Base-by-base conservation (phyloP, 2,797 vertebrate genomes). In the Nannoperca obscura region DNA sequence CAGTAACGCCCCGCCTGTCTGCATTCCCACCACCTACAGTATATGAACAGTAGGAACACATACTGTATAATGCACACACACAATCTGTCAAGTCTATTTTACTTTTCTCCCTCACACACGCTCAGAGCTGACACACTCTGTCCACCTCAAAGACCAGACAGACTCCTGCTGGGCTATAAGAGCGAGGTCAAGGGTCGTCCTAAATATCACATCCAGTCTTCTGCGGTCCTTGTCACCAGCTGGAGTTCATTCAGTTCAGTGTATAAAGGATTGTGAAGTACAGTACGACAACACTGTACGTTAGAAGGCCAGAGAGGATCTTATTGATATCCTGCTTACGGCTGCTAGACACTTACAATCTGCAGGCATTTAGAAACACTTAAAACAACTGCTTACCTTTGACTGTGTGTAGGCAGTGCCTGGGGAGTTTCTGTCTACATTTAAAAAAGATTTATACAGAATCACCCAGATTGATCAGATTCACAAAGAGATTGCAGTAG, bases 111-210 rank as follows among this genome's bases (percentile, higher is more conserved):
- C 59, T 70, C 60, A 46, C 84, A 46, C 76, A 76, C 84, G 61
- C 55, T 12, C 81, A 65, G 86, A 89, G 74, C 82, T 90, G 86
- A 84, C 86, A 70, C 58, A 55, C 50, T 5, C 5, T 49, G 69
- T 77, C 53, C 60, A 60, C 57, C 58, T 81, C 60, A 72, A 54
- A 78, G 54, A 42, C 50, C 71, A 90, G 73, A 80, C 79, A n/a
- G 64, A 17, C 71, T 76, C 85, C 74, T n/a, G 81, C 74, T 80
- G 84, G 0, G 63, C 76, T 77, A 70, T 73, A 85, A 76, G 78
- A 76, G 14, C 0, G 8, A 61, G 76, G 74, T 82, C 68, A 87
- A 62, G 86, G 84, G 78, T 81, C 40, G 58, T 34, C 34, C 36
- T 15, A 62, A 7, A 86, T 71, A 76, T 90, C 77, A 71, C 65